These are phyloP conservation scores for Drosophila miranda DNA, from an alignment of 1,140 invertebrate species.

Conservation along the genomic window DNA sequence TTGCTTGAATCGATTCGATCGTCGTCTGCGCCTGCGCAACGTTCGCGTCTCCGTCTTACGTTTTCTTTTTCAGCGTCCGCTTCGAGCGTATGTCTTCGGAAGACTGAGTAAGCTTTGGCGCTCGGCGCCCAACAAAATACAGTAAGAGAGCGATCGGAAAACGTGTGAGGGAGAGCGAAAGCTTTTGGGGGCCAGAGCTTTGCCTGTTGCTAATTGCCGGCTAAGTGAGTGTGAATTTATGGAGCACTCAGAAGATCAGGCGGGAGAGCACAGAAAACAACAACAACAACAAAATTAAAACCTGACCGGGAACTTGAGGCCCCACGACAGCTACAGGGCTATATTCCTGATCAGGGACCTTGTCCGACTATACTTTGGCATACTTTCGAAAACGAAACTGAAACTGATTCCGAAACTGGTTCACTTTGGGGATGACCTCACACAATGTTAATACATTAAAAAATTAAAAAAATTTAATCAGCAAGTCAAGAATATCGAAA, in stretches of 20 bases:
- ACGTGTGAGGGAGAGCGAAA: conserved; percentile 16
- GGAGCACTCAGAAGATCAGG: conserved; percentile 23
- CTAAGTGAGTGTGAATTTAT: conserved; percentile 70
- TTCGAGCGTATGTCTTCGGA: conserved; percentile 47
- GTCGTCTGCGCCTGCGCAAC: conserved; percentile 55
- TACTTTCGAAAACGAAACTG: conserved; percentile 36
- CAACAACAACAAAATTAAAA: conserved; percentile 38
- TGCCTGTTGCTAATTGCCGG: conserved; percentile 43
- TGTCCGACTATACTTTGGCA: conserved; percentile 37
- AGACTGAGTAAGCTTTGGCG: conserved; percentile 47
- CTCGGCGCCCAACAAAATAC: conserved; percentile 50
- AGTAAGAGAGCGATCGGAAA: conserved; percentile 18
- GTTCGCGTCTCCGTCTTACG: conserved; percentile 22
- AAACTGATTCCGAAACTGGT: conserved; percentile 43
- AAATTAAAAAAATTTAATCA: conserved; percentile 36
- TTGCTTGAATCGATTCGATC: conserved; percentile 12
- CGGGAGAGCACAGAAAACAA: not conserved
- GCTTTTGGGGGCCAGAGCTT: conserved; percentile 37
- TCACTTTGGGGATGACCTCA: conserved; percentile 68
- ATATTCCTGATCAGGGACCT: conserved; percentile 63
- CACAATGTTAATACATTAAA: conserved; percentile 31
- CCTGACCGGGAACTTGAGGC: conserved; percentile 29
- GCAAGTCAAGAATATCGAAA: conserved; percentile 17
- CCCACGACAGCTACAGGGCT: conserved; percentile 2
- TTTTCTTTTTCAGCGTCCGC: conserved; percentile 53